Base-by-base conservation (phyloP, 2,113 vertebrate species). In the Scatophagus argus region DNA sequence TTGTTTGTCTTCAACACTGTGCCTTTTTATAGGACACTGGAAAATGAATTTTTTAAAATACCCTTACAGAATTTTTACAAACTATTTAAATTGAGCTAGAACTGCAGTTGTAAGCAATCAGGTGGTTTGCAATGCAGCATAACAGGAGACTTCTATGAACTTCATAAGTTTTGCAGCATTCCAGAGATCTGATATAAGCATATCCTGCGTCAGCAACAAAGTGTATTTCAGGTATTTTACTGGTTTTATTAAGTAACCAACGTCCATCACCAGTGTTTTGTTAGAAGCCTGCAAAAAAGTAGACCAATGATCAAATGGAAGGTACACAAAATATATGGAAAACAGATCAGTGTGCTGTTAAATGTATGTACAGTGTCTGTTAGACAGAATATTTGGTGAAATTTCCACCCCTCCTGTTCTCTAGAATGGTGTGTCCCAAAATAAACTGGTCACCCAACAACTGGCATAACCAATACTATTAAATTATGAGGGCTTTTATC, bases 1-100 rank as follows among this genome's bases (percentile, higher is more conserved):
- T 52, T 83, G 46, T 76, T 71, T 32, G 8, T 75, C 29, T 66
- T 65, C 31, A 86, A 64, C 64, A 36, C 31, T 31, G 9, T 59
- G 31, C 5, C 6, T 59, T 77, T 84, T 75, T 36, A 49, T 55
- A 52, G 49, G 12, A 66, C 23, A 12, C 14, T 68, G 67, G 67
- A 60, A 76, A 58, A 51, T 32, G 2, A 19, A 11, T 81, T 52
- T 77, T 54, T 55, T 7, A 76, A n/a, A 79, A 49, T 29, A 43
- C 25, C 62, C 41, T 47, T 13, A 12, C 70, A 82, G 54, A 39
- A 61, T 58, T 73, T 84, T 61, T 44, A 66, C 9, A 68, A 52
- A 61, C 32, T 62, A 25, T 52, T 21, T 47, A 34, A 56, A 25
- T 41, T 38, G 7, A 21, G 39, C n/a, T n/a, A 1, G 21, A 46